Evolutionary conservation across 2,113 vertebrate species (phyloP), one percentile per base, ranked within the genome.

Genomic region (Megaceryle maxima): DNA sequence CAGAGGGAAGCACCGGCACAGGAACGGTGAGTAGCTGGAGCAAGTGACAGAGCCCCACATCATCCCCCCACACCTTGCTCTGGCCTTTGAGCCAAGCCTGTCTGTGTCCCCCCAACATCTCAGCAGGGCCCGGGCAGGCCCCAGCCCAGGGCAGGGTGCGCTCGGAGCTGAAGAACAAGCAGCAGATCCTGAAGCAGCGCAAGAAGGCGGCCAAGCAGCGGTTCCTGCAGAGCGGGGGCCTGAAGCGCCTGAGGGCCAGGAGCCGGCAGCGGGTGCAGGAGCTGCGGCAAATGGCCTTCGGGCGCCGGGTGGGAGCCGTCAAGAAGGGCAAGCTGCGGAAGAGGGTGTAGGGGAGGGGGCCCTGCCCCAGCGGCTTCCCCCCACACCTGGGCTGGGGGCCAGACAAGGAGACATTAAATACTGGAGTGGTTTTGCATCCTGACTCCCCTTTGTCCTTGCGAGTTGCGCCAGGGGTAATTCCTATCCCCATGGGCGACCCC

Each of bases 261-360:
- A 98, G 95, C 97, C 97, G 97, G 66, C 98, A 97, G 95, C 98
- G 95, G 0, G 90, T 98, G 21, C 98, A 96, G 56, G 98, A 99
- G 55, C 97, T 99, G 50, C 98, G 97, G 95, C 98, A 94, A 68
- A 98, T 98, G 1, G 99, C 99, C 7, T 99, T 99, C 0, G 99
- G 99, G 29, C 98, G 99, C 2, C 97, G 96, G 0, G 11, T 11
- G 0, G 96, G 95, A 0, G 11, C 51, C 4, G 85, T 95, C 35
- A 99, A 98, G 95, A 99, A 99, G 96, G 99, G 99, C 92, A 99
- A 99, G 96, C 98, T 99, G 98, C 98, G 96, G 86, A 99, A 99
- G 97, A 98, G 74, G 93, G 80, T 99, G 96, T 99, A 98, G 93
- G 59, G 43, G 10, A 76, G 2, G 59, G 29, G n/a, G 24, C 25